Evolutionary conservation across 2,888 invertebrate species (phyloP), one percentile per base, ranked within the genome.

Genomic region (Hypomecis atomaria): DNA sequence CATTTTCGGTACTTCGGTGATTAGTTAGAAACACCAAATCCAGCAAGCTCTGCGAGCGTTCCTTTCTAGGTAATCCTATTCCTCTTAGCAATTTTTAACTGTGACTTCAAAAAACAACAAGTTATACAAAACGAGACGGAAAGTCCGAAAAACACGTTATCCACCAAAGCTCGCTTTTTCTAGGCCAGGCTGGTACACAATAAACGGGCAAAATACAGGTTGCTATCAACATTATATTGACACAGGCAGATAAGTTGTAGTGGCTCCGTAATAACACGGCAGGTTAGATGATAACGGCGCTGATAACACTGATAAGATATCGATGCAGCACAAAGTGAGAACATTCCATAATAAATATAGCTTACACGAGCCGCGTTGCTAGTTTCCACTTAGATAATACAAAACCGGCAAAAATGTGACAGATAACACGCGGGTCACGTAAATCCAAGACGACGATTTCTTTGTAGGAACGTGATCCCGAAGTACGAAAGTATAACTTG

Each of bases 271-370:
- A 66, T 58, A 70, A 60, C 60, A 44, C 56, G 47, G 59, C 69
- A 67, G 71, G 69, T 69, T 67, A 59, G 47, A 55, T 47, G 67
- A 69, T 69, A 69, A 50, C 62, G 45, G 45, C 6, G 0, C 55
- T 11, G 63, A 66, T 56, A 56, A 52, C 55, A 36, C 13, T 44
- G 69, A 69, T 71, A 71, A 71, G 69, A 69, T 69, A 71, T 59
- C 62, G 60, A 65, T 63, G 62, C 62, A 66, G 67, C 59, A 60
- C 62, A 57, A 54, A 55, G 36, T 42, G 36, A 64, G 48, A 55
- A 67, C 60, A 65, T 66, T 62, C 66, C 57, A 56, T 62, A 49
- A 57, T 50, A 63, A 62, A 64, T 48, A 59, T 36, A 45, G 36
- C 36, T 50, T 44, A 59, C 62, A 62, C 66, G 61, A 47, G 62